Conservation (phyloP, 1,140 invertebrate species). For the Octopus bimaculoides region DNA sequence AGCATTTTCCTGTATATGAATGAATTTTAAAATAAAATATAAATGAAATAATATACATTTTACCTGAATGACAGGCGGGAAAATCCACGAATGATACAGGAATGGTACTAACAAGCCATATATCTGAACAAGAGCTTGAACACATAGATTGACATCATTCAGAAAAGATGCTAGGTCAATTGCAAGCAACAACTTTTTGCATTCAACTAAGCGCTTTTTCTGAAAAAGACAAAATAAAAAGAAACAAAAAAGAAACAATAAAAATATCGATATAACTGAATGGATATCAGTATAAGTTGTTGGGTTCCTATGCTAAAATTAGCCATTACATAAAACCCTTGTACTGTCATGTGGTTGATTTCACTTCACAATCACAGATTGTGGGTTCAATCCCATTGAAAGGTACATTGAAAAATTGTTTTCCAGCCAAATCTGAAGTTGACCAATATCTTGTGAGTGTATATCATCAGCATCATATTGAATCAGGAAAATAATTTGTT, state of each 20-base stretch:
- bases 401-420: not conserved
- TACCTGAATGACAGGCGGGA: conserved; percentile 54
- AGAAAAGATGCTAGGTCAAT: conserved; percentile 56
- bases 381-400: not conserved
- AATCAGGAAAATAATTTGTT: no score
- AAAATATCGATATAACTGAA: not conserved
- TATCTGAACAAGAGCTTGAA: conserved; percentile 55
- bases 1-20: not conserved
- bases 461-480: no score
- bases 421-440: no score
- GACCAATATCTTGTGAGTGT: no score
- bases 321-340: not conserved
- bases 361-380: not conserved
- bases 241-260: not conserved
- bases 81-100: conserved; percentile 53
- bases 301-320: not conserved
- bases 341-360: not conserved
- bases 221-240: conserved; percentile 24
- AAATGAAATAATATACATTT: not conserved
- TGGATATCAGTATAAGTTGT: not conserved
- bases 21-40: not conserved
- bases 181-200: conserved; percentile 55
- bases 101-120: conserved; percentile 56
- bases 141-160: conserved; percentile 53
- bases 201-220: conserved; percentile 48